Percentiles rank a stretch among this genome's conserved stretches.
Evolutionary conservation across 2,888 invertebrate genomes (phyloP).

Genomic region (Colostygia pectinataria): DNA sequence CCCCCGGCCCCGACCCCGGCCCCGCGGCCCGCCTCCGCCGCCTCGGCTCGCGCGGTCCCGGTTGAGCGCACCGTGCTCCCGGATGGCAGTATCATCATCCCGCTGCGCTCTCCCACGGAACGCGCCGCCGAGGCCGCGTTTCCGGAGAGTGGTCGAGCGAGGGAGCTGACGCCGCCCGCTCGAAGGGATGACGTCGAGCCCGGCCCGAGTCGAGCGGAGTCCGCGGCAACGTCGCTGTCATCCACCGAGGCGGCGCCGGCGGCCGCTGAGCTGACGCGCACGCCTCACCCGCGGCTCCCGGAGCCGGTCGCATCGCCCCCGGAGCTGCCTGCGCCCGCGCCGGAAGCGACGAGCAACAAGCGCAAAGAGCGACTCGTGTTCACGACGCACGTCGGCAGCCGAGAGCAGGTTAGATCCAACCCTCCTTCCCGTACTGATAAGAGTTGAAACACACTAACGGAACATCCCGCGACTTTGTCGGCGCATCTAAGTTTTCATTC

Average conservation of each 20-base stretch:
- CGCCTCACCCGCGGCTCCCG: conserved; percentile 8
- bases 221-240: conserved; percentile 22
- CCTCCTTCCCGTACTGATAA: no score
- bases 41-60: conserved; percentile 54
- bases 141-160: conserved; percentile 28
- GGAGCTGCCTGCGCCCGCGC: conserved; percentile 11
- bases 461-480: no score
- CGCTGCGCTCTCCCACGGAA: conserved; percentile 77
- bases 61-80: conserved; percentile 69
- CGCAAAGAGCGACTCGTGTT: conserved; percentile 82
- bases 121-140: conserved; percentile 36
- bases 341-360: conserved; percentile 39
- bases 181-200: conserved; percentile 12
- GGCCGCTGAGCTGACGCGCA: conserved; percentile 1
- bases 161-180: conserved; percentile 9
- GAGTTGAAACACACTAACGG: no score
- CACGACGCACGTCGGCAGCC: conserved; percentile 86
- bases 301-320: conserved; percentile 12
- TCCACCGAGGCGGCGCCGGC: conserved; percentile 1
- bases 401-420: conserved; percentile 85
- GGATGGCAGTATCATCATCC: conserved; percentile 84
- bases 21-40: neutral
- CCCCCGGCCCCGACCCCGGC: neutral
- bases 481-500: no score
- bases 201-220: conserved; percentile 16